phyloP scores from a whole-genome alignment of 2,888 invertebrate genomes.

The Cerastoderma edule region DNA sequence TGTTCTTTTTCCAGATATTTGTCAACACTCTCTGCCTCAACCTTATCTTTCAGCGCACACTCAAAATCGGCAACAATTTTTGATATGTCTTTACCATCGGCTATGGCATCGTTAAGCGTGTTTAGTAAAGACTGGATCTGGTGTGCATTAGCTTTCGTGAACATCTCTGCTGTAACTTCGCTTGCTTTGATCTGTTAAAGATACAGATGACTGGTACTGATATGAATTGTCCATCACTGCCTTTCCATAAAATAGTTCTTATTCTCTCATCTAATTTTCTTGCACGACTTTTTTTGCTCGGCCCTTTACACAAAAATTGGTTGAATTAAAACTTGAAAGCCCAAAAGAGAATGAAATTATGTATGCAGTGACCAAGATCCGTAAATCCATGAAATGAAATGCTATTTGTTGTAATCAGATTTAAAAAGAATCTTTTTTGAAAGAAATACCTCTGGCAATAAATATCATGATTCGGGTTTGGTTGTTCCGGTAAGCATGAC shows the following conservation, averaged over 20 bases:
- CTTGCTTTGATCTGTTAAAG: not conserved
- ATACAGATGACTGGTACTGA: not conserved
- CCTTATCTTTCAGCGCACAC: not conserved
- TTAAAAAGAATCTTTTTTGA: not conserved
- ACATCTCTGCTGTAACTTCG: slow-evolving; percentile 10
- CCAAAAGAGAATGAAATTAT: no score
- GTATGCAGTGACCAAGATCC: not conserved
- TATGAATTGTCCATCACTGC: not conserved
- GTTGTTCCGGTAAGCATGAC: no score
- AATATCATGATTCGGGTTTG: no score
- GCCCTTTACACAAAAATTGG: not conserved
- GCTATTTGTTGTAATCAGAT: not conserved
- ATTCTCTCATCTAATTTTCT: not conserved
- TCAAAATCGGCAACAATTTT: not conserved
- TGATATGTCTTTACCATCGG: not conserved
- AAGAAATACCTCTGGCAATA: not conserved
- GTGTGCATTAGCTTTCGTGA: not conserved
- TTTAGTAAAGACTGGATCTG: not conserved
- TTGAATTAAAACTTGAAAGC: not conserved
- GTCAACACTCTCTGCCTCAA: no score
- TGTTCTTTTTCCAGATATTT: no score
- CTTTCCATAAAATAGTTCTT: not conserved
- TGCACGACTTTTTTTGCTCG: not conserved
- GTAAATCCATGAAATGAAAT: not conserved
- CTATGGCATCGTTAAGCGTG: not conserved